A percentile compares a stretch with the other conserved stretches of the same genome.
Conservation (phyloP, 1,140 invertebrate species). For the Temnothorax curvispinosus region DNA sequence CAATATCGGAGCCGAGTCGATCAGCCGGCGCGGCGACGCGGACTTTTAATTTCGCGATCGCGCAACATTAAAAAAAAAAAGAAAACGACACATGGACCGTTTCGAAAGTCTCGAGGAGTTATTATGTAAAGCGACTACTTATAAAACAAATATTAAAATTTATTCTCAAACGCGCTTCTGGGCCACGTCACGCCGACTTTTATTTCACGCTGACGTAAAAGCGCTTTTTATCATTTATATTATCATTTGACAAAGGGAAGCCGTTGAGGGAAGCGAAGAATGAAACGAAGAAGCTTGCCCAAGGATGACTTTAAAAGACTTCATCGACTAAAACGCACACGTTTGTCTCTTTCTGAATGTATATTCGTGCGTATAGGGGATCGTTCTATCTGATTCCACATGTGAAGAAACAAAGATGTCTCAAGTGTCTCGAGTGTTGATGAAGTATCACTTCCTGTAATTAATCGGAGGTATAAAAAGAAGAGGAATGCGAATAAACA, state of each 20-base stretch:
- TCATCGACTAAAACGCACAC: conserved; percentile 30
- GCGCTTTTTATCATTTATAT: conserved; percentile 42
- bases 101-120: conserved; percentile 31
- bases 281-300: neutral
- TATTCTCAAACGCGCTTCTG: conserved; percentile 31
- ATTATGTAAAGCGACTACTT: conserved; percentile 43
- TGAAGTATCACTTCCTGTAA: neutral
- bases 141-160: conserved; percentile 50
- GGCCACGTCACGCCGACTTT: neutral
- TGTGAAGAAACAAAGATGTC: neutral
- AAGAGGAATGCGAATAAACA: conserved; percentile 1
- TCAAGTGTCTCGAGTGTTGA: neutral
- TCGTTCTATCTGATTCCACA: neutral
- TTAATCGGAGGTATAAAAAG: conserved; percentile 20
- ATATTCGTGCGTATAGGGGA: neutral
- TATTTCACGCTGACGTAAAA: conserved; percentile 24
- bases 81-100: neutral
- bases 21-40: neutral
- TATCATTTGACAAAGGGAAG: conserved; percentile 27
- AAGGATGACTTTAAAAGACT: neutral
- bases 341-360: neutral
- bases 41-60: conserved; percentile 26
- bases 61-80: neutral
- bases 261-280: neutral
- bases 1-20: neutral